These are phyloP conservation scores for Gadus chalcogrammus DNA, from an alignment of 2,113 vertebrate genomes.

Conservation along the genomic window DNA sequence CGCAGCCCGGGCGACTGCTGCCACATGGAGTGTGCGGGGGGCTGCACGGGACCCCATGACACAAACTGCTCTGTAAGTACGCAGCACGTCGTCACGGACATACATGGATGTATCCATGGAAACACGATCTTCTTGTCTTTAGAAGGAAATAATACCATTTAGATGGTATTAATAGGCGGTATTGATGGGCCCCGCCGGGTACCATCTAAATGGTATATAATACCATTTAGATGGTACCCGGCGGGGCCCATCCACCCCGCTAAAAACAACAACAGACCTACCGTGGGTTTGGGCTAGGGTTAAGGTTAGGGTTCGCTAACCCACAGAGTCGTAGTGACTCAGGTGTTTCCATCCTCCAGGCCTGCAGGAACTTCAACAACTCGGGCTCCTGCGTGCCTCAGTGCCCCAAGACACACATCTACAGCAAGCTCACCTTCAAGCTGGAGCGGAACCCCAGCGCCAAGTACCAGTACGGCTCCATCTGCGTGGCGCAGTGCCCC, in stretches of 20 bases:
- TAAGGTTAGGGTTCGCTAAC: no score
- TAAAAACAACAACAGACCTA: no score
- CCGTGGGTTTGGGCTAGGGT: no score
- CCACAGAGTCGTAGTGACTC: no score
- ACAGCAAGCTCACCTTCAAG: slow-evolving; percentile 88
- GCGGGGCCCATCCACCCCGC: no score
- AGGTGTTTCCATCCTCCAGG: slow-evolving; percentile 60
- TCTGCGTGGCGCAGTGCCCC: slow-evolving; percentile 87
- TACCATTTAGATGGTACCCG: no score
- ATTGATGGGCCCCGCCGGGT: no score
- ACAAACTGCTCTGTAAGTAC: slow-evolving; percentile 88
- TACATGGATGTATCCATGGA: neutral
- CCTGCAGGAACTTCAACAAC: slow-evolving; percentile 89
- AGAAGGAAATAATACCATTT: no score
- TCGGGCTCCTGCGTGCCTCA: slow-evolving; percentile 83
- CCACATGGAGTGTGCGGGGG: slow-evolving; percentile 89
- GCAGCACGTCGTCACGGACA: neutral
- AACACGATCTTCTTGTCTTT: no score
- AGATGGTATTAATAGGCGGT: no score
- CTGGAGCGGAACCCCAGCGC: slow-evolving; percentile 88
- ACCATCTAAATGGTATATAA: no score
- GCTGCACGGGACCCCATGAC: slow-evolving; percentile 83
- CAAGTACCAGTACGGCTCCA: slow-evolving; percentile 90
- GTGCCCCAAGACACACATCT: slow-evolving; percentile 86
- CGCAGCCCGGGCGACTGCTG: slow-evolving; percentile 85